Evolutionary conservation across 2,797 vertebrate genomes (phyloP), one percentile per base, ranked within the genome.

Genomic region (Oreochromis grahami): DNA sequence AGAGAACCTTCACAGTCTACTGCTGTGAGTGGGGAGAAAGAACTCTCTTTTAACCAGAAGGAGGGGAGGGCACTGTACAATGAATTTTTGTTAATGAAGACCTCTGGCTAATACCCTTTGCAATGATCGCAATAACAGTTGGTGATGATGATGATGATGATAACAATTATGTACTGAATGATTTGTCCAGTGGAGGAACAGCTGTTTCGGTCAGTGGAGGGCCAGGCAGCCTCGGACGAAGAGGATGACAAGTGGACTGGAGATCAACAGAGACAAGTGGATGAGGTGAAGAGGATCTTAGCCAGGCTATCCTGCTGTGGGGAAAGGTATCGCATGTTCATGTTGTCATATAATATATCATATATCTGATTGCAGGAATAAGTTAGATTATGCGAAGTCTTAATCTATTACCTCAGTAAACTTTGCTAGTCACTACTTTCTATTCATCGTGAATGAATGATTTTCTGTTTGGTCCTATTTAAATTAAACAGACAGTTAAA

Each of bases 191-290:
- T 94, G 94, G 98, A 97, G 52, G 98, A 98, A 77, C 97, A 98
- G 94, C 95, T 99, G 74, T 97, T 98, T 78, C 97, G 97, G 3
- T 97, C 98, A 0, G 97, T 99, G 92, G 98, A 99, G 89, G 98
- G 98, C 78, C 98, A 98, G 93, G 98, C 98, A 0, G 97, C 98
- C 45, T 98, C 97, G 0, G 98, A 99, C 0, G 97, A 98, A 86
- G 98, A 99, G 53, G 98, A 98, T 19, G 97, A 98, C 82, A 96
- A 95, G 92, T 95, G 97, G 96, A 95, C 84, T 0, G 95, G 94
- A 19, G 93, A 95, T 12, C 95, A 90, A 76, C 93, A 92, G 87
- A 89, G 84, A 26, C 96, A 95, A 79, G 94, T 94, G 58, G 94
- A 96, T 0, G 96, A 96, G 84, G 82, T 94, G 68, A 95, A 95